These are phyloP conservation scores for Napeogenes inachia DNA, from an alignment of 2,888 invertebrate genomes.

Conservation along the genomic window DNA sequence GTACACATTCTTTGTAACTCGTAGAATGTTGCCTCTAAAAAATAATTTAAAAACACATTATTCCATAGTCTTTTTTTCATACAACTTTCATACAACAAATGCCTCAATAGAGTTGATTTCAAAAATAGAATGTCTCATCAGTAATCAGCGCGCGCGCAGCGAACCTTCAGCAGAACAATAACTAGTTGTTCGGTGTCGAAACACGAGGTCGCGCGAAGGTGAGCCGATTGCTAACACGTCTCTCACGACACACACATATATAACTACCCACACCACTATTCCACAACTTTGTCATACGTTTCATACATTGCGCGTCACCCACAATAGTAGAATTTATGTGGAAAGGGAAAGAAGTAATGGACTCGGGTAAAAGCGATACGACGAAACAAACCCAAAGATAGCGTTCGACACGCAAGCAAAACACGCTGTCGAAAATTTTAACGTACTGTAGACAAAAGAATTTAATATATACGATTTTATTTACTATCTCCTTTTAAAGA, in stretches of 20 bases:
- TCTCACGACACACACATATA: slow-evolving; percentile 48
- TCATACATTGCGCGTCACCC: slow-evolving; percentile 12
- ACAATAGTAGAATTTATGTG: background rate
- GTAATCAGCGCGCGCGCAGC: slow-evolving; percentile 68
- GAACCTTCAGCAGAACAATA: slow-evolving; percentile 71
- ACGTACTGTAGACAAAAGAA: slow-evolving; percentile 45
- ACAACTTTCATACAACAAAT: background rate
- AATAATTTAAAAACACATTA: too few species aligned
- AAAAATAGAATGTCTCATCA: slow-evolving; percentile 69
- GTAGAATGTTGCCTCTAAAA: too few species aligned
- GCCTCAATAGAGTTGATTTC: slow-evolving; percentile 35
- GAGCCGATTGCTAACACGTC: slow-evolving; percentile 65
- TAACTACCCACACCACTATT: slow-evolving; percentile 1
- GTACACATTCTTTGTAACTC: too few species aligned
- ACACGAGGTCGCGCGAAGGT: slow-evolving; percentile 75
- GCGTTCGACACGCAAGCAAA: slow-evolving; percentile 63
- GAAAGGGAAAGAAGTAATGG: slow-evolving; percentile 14
- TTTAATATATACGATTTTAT: slow-evolving; percentile 1
- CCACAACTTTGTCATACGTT: background rate
- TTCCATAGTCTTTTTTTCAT: too few species aligned
- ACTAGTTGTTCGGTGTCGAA: slow-evolving; percentile 67
- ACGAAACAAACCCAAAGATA: slow-evolving; percentile 44
- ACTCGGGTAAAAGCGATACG: slow-evolving; percentile 11
- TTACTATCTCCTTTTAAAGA: too few species aligned
- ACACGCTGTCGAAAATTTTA: slow-evolving; percentile 63